phyloP scores from a whole-genome alignment of 2,113 vertebrate species.

The Loxodonta africana region DNA sequence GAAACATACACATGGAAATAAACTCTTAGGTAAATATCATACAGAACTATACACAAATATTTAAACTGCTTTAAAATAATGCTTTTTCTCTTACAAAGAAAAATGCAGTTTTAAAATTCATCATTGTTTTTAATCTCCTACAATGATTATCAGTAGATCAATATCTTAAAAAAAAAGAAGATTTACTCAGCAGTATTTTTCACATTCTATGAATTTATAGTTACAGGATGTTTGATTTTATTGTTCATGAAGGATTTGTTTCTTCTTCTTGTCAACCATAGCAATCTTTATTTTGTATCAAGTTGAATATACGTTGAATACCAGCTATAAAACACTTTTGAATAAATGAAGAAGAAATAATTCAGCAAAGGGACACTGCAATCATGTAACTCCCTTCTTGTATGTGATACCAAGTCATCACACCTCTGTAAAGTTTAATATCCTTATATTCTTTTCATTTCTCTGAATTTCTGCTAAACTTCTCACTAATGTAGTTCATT shows the following conservation, averaged over 20 bases:
- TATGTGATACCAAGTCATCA: not conserved
- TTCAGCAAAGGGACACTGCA: not conserved
- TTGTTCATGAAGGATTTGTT: not conserved
- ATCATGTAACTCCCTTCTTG: not conserved
- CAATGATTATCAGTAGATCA: not conserved
- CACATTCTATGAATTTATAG: not conserved
- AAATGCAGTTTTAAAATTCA: not conserved
- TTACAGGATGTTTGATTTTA: not conserved
- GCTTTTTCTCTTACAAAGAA: not conserved
- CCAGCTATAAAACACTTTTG: not conserved
- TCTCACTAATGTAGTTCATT: not conserved
- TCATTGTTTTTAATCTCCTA: not conserved
- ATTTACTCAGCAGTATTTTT: not conserved
- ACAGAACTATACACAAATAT: not conserved
- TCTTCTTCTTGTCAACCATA: not conserved
- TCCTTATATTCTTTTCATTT: not conserved
- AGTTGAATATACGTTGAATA: not conserved
- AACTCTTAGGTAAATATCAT: not conserved
- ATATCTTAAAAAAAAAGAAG: not conserved
- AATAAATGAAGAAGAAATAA: not conserved
- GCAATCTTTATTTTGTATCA: not conserved
- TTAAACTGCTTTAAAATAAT: not conserved
- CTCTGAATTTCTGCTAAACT: not conserved
- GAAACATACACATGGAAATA: not conserved
- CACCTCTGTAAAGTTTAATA: not conserved